phyloP scores from a whole-genome alignment of 2,888 invertebrate species.

The Athripsodes cinereus region DNA sequence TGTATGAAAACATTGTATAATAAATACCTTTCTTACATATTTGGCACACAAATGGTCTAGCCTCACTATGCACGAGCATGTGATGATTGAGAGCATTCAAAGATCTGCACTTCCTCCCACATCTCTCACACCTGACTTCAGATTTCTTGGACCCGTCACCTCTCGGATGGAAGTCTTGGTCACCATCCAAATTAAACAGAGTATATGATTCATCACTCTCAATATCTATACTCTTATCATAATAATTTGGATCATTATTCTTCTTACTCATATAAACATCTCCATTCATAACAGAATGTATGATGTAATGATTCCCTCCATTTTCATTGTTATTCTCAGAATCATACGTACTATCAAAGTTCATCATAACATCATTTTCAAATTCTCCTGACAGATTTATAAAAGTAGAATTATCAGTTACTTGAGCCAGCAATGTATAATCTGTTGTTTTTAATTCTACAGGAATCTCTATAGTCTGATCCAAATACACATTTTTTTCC shows the following conservation, averaged over 20 bases:
- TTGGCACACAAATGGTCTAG: conserved; percentile 23
- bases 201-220: conserved; percentile 18
- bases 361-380: conserved; percentile 12
- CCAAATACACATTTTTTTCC: conserved; percentile 14
- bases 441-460: conserved; percentile 8
- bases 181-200: conserved; percentile 12
- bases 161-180: conserved; percentile 4
- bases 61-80: conserved; percentile 27
- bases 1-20: too few relatives aligned
- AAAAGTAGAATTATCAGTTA: conserved; percentile 10
- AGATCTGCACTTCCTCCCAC: conserved; percentile 22
- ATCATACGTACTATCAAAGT: not conserved
- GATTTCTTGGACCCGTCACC: conserved; percentile 4
- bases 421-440: conserved; percentile 12
- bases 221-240: conserved; percentile 7
- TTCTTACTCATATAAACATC: conserved; percentile 11
- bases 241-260: conserved; percentile 6
- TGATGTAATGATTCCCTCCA: conserved; percentile 1
- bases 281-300: conserved; percentile 16
- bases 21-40: conserved; percentile 26
- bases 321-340: conserved; percentile 7
- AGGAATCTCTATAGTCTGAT: conserved; percentile 10
- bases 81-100: conserved; percentile 26
- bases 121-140: conserved; percentile 19
- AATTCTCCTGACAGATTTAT: conserved; percentile 9